Conservation (phyloP, 2,888 invertebrate species). For the Hyppa rectilinea region DNA sequence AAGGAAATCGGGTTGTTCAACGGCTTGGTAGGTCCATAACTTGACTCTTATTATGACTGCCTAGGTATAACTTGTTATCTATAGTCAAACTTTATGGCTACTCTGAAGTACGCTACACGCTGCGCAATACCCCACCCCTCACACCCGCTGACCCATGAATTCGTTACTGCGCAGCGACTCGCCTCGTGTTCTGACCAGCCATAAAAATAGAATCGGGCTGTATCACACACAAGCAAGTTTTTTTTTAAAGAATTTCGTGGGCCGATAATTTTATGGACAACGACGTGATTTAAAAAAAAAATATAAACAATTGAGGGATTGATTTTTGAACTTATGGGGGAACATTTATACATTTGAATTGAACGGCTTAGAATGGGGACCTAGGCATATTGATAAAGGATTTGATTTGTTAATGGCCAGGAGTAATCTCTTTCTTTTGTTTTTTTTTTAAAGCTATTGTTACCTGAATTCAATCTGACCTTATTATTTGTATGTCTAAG, state of each 20-base stretch:
- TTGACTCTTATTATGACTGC: constrained; percentile 2
- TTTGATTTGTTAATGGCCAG: not conserved
- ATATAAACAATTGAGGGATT: too few relatives aligned
- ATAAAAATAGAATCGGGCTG: too few relatives aligned
- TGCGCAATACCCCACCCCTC: too few relatives aligned
- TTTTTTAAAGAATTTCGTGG: not conserved
- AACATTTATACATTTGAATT: not conserved
- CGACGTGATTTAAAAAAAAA: not conserved
- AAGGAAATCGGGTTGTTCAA: constrained; percentile 45
- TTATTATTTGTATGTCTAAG: not conserved
- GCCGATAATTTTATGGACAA: not conserved
- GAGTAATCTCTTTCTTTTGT: not conserved
- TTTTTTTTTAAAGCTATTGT: not conserved
- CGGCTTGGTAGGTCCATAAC: constrained; percentile 28
- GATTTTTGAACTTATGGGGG: not conserved
- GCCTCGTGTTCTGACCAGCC: too few relatives aligned
- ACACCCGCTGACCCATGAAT: too few relatives aligned
- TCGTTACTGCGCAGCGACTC: too few relatives aligned
- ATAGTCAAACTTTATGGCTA: too few relatives aligned
- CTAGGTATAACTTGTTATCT: too few relatives aligned
- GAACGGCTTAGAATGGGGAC: not conserved
- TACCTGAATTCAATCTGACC: not conserved
- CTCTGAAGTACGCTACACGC: too few relatives aligned
- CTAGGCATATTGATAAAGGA: not conserved
- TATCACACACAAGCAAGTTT: not conserved